Evolutionary conservation across 2,797 vertebrate genomes (phyloP), one percentile per base, ranked within the genome.

Genomic region (Heteromormyrus szaboi): DNA sequence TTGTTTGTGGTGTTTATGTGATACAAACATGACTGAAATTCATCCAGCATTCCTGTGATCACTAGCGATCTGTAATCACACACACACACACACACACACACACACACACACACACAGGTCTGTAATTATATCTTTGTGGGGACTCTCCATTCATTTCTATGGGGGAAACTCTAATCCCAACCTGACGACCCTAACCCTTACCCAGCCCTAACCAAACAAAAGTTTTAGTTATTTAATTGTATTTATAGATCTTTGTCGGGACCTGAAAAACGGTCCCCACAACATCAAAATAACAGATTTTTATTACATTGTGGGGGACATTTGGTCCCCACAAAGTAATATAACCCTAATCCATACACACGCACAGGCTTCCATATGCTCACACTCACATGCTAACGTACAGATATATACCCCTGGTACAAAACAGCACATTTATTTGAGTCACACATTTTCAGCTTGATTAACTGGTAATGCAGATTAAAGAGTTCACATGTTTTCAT

Each of bases 1-100:
- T 86, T n/a, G 51, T 56, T 86, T 85, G 83, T 33, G 53, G 85
- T 86, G 85, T 53, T 86, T 86, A 54, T 86, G 25, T n/a, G 25
- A 56, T 56, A 37, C 85, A 51, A 37, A 37, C 29, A 29, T 29
- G 6, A 37, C 51, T 37, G 25, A 33, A n/a, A 86, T 54, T 33
- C 17, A 54, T 33, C 51, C 85, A 53, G 51, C 48, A 33, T 86
- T 50, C 85, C 85, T 86, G 50, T 56, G 29, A 37, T 53, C 1
- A 11, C 84, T 33, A 37, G 50, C 12, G 4, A 54, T 48, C 46
- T 33, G 50, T 33, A 29, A 37, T 54, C n/a, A 85, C 50, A 56
- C 5, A 17, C 29, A 86, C 12, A 33, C 51, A 54, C 62, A 37
- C n/a, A n/a, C n/a, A n/a, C n/a, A n/a, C 33, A 14, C 50, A 53